Percentiles rank a stretch among this genome's conserved stretches.
Evolutionary conservation across 2,888 invertebrate genomes (phyloP).

Genomic region (Hanleya hanleyi): DNA sequence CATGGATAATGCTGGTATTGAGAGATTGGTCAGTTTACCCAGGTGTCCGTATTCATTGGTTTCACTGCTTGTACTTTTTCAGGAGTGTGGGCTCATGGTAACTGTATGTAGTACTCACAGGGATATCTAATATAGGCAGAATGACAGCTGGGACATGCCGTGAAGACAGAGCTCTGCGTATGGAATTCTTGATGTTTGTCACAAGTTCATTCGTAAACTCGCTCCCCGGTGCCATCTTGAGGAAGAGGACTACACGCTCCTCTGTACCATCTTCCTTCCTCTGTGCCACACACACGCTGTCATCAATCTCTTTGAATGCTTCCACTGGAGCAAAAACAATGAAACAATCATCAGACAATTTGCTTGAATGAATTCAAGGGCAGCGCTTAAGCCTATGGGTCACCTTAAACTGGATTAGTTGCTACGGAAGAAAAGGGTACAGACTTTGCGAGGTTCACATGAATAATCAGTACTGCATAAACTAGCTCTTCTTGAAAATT

Average conservation of each 20-base stretch:
- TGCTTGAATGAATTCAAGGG: no score
- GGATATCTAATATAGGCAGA: slow-evolving; percentile 75
- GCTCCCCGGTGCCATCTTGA: slow-evolving; percentile 74
- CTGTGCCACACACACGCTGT: slow-evolving; percentile 77
- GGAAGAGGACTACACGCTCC: slow-evolving; percentile 77
- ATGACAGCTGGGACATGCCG: slow-evolving; percentile 77
- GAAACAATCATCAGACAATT: no score
- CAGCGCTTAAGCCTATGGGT: no score
- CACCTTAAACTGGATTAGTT: no score
- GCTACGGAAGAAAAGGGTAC: no score
- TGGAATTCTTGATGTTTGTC: slow-evolving; percentile 70
- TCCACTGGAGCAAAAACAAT: slow-evolving; percentile 75
- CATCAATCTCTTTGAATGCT: slow-evolving; percentile 75
- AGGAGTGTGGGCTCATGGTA: slow-evolving; percentile 11
- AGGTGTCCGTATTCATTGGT: no score
- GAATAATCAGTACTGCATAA: no score
- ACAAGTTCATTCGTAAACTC: slow-evolving; percentile 72
- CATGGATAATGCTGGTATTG: no score
- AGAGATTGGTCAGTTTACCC: no score
- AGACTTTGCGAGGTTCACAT: no score
- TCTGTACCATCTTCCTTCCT: slow-evolving; percentile 72
- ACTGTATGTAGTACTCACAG: no score
- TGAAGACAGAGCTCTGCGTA: slow-evolving; percentile 75
- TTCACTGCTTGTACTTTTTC: background rate
- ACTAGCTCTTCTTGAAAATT: no score